Evolutionary conservation across 2,888 invertebrate species (phyloP).

Genomic region (Tetrapedia diversipes): DNA sequence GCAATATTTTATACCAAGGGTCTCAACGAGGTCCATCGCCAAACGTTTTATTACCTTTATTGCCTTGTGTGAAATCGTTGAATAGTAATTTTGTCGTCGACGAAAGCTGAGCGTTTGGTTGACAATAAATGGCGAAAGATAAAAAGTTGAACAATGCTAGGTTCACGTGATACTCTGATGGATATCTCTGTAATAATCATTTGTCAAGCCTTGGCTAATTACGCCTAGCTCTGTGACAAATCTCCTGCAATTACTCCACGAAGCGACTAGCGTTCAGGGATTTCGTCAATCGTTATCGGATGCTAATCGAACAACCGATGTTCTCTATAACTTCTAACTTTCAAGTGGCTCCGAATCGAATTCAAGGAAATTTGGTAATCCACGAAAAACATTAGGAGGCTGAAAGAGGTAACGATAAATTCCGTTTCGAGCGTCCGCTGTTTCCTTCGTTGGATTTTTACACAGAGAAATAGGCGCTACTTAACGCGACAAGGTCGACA

Average conservation of each 20-base stretch:
- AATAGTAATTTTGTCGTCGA: slow-evolving; percentile 18
- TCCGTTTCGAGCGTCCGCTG: background rate
- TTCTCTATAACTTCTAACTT: background rate
- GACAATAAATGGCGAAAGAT: background rate
- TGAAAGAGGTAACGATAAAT: too few relatives aligned
- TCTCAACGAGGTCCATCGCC: too few relatives aligned
- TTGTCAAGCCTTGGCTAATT: background rate
- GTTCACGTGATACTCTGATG: background rate
- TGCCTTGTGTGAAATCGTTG: too few relatives aligned
- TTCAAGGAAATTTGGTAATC: background rate
- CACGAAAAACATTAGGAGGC: too few relatives aligned
- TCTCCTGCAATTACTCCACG: background rate
- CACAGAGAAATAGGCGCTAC: too few relatives aligned
- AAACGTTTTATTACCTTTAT: too few relatives aligned
- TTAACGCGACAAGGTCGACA: slow-evolving; percentile 7
- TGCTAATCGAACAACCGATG: too few relatives aligned
- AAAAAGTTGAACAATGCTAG: background rate
- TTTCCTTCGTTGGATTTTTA: background rate
- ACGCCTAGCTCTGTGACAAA: background rate
- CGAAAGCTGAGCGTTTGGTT: slow-evolving; percentile 5
- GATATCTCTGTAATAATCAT: background rate
- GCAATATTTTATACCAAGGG: too few relatives aligned
- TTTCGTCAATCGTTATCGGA: background rate
- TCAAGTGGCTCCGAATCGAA: background rate
- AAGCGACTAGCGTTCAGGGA: background rate